These are phyloP conservation scores for Lepidotrigona ventralis DNA, from an alignment of 1,140 invertebrate genomes.

Conservation along the genomic window DNA sequence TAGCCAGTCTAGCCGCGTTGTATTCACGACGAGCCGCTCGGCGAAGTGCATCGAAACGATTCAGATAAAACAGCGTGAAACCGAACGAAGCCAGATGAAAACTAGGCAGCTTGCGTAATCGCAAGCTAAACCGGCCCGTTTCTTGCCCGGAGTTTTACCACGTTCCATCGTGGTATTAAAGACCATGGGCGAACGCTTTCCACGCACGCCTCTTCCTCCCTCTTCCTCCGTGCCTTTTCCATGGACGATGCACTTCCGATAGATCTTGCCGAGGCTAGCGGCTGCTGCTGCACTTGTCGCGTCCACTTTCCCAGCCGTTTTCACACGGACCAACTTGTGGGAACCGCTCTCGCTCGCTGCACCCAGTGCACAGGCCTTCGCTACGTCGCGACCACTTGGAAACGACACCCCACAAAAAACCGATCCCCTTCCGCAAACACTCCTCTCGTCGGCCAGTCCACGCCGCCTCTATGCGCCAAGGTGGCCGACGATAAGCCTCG, in stretches of 20 bases:
- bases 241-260: constrained; percentile 42
- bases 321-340: constrained; percentile 73
- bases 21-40: constrained; percentile 17
- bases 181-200: not conserved
- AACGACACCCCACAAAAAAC: constrained; percentile 64
- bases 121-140: constrained; percentile 20
- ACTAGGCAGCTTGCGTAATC: constrained; percentile 25
- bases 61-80: constrained; percentile 35
- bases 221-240: constrained; percentile 22
- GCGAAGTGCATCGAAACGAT: constrained; percentile 28
- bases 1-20: constrained; percentile 26
- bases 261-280: constrained; percentile 24
- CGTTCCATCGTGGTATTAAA: not conserved
- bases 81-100: not conserved
- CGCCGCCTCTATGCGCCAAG: constrained; percentile 3
- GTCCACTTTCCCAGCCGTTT: constrained; percentile 71
- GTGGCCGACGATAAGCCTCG: constrained; percentile 42
- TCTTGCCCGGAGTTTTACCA: not conserved
- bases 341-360: constrained; percentile 68
- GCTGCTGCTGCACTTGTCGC: constrained; percentile 67
- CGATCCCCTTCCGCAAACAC: constrained; percentile 65
- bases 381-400: constrained; percentile 50
- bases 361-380: constrained; percentile 47
- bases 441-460: constrained; percentile 42
- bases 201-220: not conserved